Evolutionary conservation across 1,140 invertebrate genomes (phyloP).

Genomic region (Lordiphosa collinella): DNA sequence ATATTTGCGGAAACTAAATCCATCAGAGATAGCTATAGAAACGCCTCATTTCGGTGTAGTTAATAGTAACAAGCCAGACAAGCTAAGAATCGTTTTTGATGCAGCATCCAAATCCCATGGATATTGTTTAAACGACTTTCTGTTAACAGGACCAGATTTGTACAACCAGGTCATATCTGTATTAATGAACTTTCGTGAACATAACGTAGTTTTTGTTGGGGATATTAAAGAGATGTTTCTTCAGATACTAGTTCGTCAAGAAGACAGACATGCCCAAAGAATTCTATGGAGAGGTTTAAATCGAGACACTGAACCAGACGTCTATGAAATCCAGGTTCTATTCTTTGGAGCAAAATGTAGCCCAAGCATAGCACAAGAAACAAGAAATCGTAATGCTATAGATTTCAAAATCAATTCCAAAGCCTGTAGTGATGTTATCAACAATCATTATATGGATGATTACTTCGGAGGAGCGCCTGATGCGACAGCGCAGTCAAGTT

Average conservation of each 20-base stretch:
- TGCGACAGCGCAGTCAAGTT: conserved; percentile 19
- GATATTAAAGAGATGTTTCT: conserved; percentile 22
- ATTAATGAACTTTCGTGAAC: conserved; percentile 12
- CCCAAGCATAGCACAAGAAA: conserved; percentile 15
- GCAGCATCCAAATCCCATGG: no score
- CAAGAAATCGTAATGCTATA: conserved; percentile 51
- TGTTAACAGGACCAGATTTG: no score
- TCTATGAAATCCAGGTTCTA: no score
- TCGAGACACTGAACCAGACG: no score
- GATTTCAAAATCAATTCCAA: conserved; percentile 20
- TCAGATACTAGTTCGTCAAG: conserved; percentile 9
- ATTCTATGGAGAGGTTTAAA: conserved; percentile 25
- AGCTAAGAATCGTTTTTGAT: no score
- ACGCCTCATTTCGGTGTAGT: no score
- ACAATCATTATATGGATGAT: conserved; percentile 37
- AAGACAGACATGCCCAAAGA: conserved; percentile 8
- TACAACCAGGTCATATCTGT: conserved; percentile 4
- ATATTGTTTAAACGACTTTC: no score
- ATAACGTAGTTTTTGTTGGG: conserved; percentile 9
- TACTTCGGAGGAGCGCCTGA: conserved; percentile 56
- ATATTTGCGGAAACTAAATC: no score
- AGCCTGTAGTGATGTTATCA: conserved; percentile 18
- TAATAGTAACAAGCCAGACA: no score
- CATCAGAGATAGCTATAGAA: no score
- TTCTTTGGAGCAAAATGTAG: conserved; percentile 17